A percentile compares a stretch with the other conserved stretches of the same genome.
These are phyloP conservation scores for Bombus breviceps DNA, from an alignment of 1,140 invertebrate species.

Conservation along the genomic window DNA sequence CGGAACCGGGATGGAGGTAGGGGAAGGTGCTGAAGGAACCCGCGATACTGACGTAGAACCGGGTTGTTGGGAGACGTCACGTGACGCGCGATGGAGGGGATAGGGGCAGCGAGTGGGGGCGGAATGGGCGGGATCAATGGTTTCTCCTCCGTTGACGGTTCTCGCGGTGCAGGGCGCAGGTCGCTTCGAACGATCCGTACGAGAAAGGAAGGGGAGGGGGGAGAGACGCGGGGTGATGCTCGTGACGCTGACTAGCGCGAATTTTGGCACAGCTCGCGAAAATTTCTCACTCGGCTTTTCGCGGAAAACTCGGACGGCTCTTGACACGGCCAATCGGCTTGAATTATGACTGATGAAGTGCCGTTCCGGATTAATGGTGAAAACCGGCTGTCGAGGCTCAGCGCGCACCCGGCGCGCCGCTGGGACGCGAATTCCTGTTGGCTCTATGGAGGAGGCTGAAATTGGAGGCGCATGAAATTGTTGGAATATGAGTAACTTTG, in stretches of 20 bases:
- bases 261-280: conserved; percentile 78
- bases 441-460: background rate
- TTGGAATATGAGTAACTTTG: background rate
- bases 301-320: conserved; percentile 63
- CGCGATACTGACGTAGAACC: conserved; percentile 30
- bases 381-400: background rate
- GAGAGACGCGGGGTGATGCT: conserved; percentile 26
- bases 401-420: background rate
- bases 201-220: background rate
- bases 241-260: conserved; percentile 74
- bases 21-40: conserved; percentile 45
- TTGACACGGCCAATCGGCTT: conserved; percentile 61
- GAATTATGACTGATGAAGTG: conserved; percentile 63
- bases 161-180: conserved; percentile 20
- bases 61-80: conserved; percentile 1
- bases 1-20: conserved; percentile 60
- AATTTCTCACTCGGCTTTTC: conserved; percentile 72
- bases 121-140: conserved; percentile 60
- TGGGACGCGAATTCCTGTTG: background rate
- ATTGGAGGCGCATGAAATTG: background rate
- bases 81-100: conserved; percentile 32
- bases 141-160: conserved; percentile 54
- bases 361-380: conserved; percentile 43
- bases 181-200: background rate
- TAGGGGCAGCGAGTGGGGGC: conserved; percentile 9